phyloP scores from a whole-genome alignment of 2,888 invertebrate species.

The Drosophila rubida region DNA sequence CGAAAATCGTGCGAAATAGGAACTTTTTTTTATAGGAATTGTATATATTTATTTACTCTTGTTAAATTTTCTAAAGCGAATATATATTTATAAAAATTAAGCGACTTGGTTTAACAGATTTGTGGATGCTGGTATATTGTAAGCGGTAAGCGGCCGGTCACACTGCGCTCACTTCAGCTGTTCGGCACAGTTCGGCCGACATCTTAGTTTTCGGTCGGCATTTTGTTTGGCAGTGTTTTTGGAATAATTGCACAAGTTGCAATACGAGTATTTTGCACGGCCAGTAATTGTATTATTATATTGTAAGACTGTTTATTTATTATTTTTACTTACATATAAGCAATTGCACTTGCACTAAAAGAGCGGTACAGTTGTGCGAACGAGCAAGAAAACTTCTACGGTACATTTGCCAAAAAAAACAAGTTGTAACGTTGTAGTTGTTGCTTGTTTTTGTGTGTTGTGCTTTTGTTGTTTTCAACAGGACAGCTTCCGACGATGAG shows the following conservation, averaged over 20 bases:
- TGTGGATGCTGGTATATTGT: neutral
- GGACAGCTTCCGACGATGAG: slow-evolving; percentile 86
- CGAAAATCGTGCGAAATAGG: neutral
- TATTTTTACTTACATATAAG: neutral
- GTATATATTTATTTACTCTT: no score
- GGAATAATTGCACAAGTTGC: neutral
- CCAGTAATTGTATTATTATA: neutral
- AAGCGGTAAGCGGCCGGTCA: neutral
- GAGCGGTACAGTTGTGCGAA: slow-evolving; percentile 12
- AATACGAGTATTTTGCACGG: neutral
- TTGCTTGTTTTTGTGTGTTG: neutral
- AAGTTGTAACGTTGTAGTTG: slow-evolving; percentile 6
- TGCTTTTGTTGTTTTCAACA: neutral
- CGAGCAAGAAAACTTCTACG: slow-evolving; percentile 11
- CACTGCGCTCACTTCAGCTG: neutral
- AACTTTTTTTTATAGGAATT: no score
- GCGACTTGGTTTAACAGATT: neutral
- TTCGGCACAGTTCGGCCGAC: slow-evolving; percentile 29
- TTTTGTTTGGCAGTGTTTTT: slow-evolving; percentile 37
- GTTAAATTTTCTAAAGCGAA: no score
- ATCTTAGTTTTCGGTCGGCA: slow-evolving; percentile 50
- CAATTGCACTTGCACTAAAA: neutral
- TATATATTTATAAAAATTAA: no score
- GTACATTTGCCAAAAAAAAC: slow-evolving; percentile 1
- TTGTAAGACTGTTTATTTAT: neutral